Evolutionary conservation across 2,888 invertebrate genomes (phyloP), one percentile per base, ranked within the genome.

Genomic region (Leptodirus hochenwartii): DNA sequence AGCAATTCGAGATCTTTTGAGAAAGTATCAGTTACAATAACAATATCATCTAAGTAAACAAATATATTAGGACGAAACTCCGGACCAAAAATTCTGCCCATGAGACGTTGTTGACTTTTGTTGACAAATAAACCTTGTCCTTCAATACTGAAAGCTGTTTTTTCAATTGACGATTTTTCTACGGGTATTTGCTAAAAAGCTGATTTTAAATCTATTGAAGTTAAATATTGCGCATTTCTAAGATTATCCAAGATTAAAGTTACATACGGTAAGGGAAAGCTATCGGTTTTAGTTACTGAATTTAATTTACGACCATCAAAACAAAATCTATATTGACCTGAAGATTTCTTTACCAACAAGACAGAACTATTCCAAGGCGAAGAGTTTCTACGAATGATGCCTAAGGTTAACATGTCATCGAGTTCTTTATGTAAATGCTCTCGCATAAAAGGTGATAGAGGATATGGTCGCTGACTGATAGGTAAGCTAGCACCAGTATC

Each of bases 71-170:
- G 4, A 28, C 22, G 27, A 22, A 22, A 27, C 17, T 11, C 24
- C 3, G 13, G 20, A n/a, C 35, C 31, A 11, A 41, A 37, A 25
- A 42, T 25, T 2, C 22, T 22, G 23, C 41, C 40, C 29, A 41
- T 34, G 1, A 43, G 29, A 6, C 42, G 25, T 25, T 41, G 39
- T n/a, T n/a, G n/a, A n/a, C n/a, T n/a, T n/a, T n/a, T n/a, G n/a
- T n/a, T n/a, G n/a, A n/a, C 15, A 11, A 24, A 30, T n/a, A 30
- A 15, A 3, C 46, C 47, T 17, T 42, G 32, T 6, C 43, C 39
- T 3, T 42, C 41, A 1, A 49, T 38, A 9, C 37, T 33, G 37
- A 49, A 50, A 4, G 47, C 46, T 13, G 46, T 45, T 32, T 46
- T 45, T 27, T 42, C 41, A 8, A 27, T 10, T 13, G 40, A 40